These are phyloP conservation scores for Abscondita cerata DNA, from an alignment of 2,888 invertebrate species.

Conservation along the genomic window DNA sequence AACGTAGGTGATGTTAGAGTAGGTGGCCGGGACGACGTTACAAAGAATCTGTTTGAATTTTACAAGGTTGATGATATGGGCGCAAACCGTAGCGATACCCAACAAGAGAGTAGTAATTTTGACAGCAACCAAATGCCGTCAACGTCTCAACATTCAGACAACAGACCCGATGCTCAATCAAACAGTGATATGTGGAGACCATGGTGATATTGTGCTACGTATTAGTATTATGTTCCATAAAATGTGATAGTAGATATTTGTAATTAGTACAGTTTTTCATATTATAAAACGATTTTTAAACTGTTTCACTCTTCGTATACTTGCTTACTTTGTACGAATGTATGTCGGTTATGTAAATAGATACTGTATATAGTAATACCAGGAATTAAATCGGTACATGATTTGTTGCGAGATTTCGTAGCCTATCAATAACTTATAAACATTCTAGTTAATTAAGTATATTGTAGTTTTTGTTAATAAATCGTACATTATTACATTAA, in stretches of 20 bases:
- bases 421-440: no score
- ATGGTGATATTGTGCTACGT: conserved; percentile 50
- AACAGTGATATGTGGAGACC: conserved; percentile 58
- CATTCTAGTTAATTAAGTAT: no score
- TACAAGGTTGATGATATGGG: not conserved
- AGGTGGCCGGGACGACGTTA: not conserved
- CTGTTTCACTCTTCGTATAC: no score
- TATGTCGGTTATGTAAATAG: no score
- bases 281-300: not conserved
- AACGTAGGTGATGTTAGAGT: conserved; percentile 23
- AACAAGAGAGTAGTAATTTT: no score
- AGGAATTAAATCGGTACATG: no score
- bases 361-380: no score
- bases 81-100: not conserved
- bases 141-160: conserved; percentile 27
- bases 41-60: not conserved
- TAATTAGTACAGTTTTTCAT: not conserved
- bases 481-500: no score
- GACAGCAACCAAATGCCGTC: conserved; percentile 21
- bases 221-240: not conserved
- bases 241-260: conserved; percentile 2
- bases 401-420: no score
- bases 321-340: no score
- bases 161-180: conserved; percentile 36
- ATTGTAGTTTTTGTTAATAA: no score